Evolutionary conservation across 2,113 vertebrate species (phyloP).

Genomic region (Clarias macrocephalus): DNA sequence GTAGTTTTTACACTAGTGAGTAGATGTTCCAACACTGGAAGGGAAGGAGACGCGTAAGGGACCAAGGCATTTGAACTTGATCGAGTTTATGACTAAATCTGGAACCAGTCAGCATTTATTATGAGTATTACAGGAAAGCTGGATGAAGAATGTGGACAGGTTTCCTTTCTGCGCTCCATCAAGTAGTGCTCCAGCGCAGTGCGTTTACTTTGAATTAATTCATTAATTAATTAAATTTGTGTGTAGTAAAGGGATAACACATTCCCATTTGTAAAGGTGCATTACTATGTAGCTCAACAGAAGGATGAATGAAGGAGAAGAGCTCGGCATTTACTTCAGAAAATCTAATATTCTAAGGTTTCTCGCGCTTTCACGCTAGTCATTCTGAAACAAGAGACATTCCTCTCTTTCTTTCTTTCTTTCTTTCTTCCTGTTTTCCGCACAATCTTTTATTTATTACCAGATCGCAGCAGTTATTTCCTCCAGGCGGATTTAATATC

Average conservation of each 20-base stretch:
- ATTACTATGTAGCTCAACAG: constrained; percentile 15
- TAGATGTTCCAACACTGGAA: constrained; percentile 18
- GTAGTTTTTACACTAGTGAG: constrained; percentile 33
- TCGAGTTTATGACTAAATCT: background rate
- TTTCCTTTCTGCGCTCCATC: constrained; percentile 17
- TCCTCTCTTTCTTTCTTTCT: constrained; percentile 46
- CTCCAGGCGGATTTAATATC: background rate
- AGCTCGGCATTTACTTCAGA: constrained; percentile 2
- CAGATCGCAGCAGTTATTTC: background rate
- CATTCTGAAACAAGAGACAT: constrained; percentile 53
- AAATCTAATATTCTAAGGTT: constrained; percentile 50
- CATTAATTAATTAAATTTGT: background rate
- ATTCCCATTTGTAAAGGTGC: constrained; percentile 13
- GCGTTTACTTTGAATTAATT: constrained; percentile 29
- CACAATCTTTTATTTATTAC: constrained; percentile 37
- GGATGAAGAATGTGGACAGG: constrained; percentile 1
- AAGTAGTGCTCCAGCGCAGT: constrained; percentile 12
- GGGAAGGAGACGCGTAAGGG: background rate
- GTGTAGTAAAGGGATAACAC: constrained; percentile 21
- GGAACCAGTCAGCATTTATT: background rate
- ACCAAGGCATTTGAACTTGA: constrained; percentile 9
- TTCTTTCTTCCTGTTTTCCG: constrained; percentile 14
- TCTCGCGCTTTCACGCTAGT: constrained; percentile 47
- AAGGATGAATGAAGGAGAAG: constrained; percentile 30
- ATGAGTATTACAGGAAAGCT: constrained; percentile 32